Conservation (phyloP, 1,140 invertebrate genomes). For the Drosophila yakuba region DNA sequence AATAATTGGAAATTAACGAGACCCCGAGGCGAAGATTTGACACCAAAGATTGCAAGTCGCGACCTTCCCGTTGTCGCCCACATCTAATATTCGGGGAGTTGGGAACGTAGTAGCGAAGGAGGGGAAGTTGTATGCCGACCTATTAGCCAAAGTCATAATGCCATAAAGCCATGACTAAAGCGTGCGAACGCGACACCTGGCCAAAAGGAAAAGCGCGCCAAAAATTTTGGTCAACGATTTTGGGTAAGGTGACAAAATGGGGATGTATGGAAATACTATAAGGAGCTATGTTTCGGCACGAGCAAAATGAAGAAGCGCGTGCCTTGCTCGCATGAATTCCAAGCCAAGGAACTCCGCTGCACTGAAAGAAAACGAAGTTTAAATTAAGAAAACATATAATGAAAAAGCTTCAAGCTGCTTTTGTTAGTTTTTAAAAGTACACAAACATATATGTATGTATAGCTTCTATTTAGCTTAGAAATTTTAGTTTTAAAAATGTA, state of each 20-base stretch:
- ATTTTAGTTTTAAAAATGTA: no score
- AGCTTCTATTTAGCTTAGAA: no score
- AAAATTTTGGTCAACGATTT: conserved; percentile 52
- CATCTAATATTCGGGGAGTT: conserved; percentile 7
- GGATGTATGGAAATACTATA: conserved; percentile 2
- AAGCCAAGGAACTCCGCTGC: conserved; percentile 20
- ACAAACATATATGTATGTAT: no score
- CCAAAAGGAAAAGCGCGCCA: conserved; percentile 42
- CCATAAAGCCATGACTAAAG: conserved; percentile 23
- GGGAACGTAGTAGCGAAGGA: neutral
- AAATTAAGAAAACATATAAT: no score
- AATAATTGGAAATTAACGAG: conserved; percentile 64
- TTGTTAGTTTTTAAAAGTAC: neutral
- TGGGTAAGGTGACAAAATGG: conserved; percentile 40
- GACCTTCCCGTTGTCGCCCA: conserved; percentile 50
- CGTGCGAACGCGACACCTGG: conserved; percentile 30
- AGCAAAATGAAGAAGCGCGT: conserved; percentile 54
- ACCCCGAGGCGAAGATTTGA: conserved; percentile 53
- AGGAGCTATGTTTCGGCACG: conserved; percentile 37
- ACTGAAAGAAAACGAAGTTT: conserved; percentile 11
- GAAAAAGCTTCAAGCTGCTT: no score
- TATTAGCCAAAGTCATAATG: conserved; percentile 41
- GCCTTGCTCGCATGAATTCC: conserved; percentile 61
- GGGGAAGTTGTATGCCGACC: conserved; percentile 2
- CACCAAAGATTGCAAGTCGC: conserved; percentile 54